Percentiles rank a stretch among this genome's conserved stretches.
Evolutionary conservation across 2,113 vertebrate genomes (phyloP).

Genomic region (Penelope pileata): DNA sequence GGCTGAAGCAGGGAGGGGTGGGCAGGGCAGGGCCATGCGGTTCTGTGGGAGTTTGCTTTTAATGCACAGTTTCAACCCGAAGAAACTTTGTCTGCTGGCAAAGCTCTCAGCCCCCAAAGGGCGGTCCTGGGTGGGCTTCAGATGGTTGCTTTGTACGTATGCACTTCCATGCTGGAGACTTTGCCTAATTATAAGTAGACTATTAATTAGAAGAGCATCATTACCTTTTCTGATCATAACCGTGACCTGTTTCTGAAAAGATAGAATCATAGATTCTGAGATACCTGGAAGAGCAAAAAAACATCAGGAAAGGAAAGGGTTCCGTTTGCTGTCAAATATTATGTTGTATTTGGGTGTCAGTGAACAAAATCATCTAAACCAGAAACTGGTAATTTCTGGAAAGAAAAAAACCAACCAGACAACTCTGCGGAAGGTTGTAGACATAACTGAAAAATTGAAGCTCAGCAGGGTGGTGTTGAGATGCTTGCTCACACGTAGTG

Average conservation of each 20-base stretch:
- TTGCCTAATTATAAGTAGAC: neutral
- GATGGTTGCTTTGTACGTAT: neutral
- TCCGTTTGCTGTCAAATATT: neutral
- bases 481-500: neutral
- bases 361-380: neutral
- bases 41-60: neutral
- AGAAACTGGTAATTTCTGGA: neutral
- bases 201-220: neutral
- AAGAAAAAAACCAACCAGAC: neutral
- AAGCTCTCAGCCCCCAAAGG: neutral
- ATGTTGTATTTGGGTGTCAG: neutral
- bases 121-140: neutral
- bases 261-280: no score
- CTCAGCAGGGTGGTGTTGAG: fast-evolving
- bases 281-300: neutral
- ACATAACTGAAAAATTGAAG: neutral
- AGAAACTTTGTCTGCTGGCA: neutral
- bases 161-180: neutral
- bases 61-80: fast-evolving
- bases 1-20: neutral
- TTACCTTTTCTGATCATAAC: neutral
- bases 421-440: neutral
- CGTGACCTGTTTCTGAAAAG: neutral
- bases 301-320: neutral
- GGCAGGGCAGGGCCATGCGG: neutral